Base-by-base conservation (phyloP, 2,888 invertebrate species). In the Drosophila rubida region DNA sequence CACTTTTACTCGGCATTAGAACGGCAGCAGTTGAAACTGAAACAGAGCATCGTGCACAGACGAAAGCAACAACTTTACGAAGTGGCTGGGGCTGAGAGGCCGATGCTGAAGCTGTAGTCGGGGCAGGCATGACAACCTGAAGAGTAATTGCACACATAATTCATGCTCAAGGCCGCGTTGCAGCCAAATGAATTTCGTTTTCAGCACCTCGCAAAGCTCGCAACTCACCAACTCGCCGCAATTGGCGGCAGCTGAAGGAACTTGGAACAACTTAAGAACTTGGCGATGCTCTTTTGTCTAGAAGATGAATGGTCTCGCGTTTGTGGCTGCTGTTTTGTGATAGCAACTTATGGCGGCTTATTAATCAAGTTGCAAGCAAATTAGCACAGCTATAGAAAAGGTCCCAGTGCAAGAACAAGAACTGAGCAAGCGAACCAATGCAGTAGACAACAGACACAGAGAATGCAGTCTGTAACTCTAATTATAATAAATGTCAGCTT, bases 111-210 rank as follows among this genome's bases (percentile, higher is more conserved):
- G 59, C 55, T 39, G 55, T 39, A 25, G 23, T 54, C 13, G 62
- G 22, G 30, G 49, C 66, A 23, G 46, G 48, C 61, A 71, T 78
- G 85, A 87, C 88, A 80, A 69, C 72, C 60, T 54, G 14, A 87
- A 87, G 88, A 87, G 87, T 89, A 87, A 87, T 87, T 89, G 89
- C 79, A 72, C 75, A 79, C 88, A 87, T 87, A 78, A 89, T 74
- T 87, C 89, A 89, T 87, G 78, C 87, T 88, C 87, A 87, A 87
- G 87, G 87, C 87, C 87, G 69, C 45, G 69, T 67, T 67, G 86
- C 53, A 76, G 71, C 70, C 67, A 68, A 78, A 75, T 75, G 82
- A 80, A 89, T 80, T 86, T 87, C 88, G 58, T 68, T 87, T 87
- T 87, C 87, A 87, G 89, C 84, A 84, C 87, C 85, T 84, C 74